Base-by-base conservation (phyloP, 2,797 vertebrate species). In the Rhinophrynus dorsalis region DNA sequence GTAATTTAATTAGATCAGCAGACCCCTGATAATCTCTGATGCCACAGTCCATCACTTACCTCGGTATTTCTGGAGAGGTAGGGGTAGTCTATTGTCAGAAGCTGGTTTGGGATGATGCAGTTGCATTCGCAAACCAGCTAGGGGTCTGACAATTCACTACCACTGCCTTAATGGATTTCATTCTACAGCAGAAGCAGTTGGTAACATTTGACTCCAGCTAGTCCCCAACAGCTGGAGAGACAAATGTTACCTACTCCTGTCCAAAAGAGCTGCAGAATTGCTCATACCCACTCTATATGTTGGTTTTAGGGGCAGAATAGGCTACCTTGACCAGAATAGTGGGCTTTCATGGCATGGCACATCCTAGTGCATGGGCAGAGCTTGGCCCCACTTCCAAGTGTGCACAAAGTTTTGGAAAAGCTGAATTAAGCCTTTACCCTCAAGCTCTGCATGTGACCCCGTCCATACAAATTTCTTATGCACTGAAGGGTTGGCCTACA, bases 361-460 rank as follows among this genome's bases (percentile, higher is more conserved):
- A 9, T 8, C 10, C 23, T 12, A 27, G 15, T 13, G 11, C n/a
- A 26, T n/a, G 29, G 12, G 20, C 3, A 17, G 4, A 45, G 30
- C 13, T n/a, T 33, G 35, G 29, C 30, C 12, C 7, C 47, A 26
- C 8, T 40, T 13, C 9, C 18, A 18, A 5, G 11, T 23, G 15
- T n/a, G 27, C 37, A 1, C 32, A 2, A 4, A 50, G 17, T 56
- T 58, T 50, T 6, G 15, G 35, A 24, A 27, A 21, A 20, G 35
- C 27, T 54, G 21, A 33, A 11, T 24, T 38, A 33, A 38, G 5
- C 13, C 23, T 17, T 15, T 26, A 4, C n/a, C 13, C 13, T 18
- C 20, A 15, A 58, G 12, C 21, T 18, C 32, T 71, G 68, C 68
- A 71, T 71, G 60, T 50, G 38, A 24, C 15, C 6, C n/a, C 20